A percentile compares a stretch with the other conserved stretches of the same genome.
phyloP scores from a whole-genome alignment of 1,140 invertebrate species.

The Scaptomyza graminum region DNA sequence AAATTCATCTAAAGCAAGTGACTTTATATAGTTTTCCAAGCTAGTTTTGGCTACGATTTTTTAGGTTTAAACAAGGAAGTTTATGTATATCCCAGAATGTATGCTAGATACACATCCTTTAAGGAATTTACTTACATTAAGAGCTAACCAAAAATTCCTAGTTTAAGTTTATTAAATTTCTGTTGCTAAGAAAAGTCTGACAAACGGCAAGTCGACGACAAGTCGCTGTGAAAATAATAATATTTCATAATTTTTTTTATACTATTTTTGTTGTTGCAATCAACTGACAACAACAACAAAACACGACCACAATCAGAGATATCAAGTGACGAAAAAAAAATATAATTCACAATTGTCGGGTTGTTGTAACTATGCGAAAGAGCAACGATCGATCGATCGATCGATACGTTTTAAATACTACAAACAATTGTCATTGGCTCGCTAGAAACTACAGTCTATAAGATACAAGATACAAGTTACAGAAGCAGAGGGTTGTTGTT shows the following conservation, averaged over 20 bases:
- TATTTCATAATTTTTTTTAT: conserved; percentile 53
- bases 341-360: conserved; percentile 62
- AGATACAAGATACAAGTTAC: conserved; percentile 44
- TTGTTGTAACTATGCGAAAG: conserved; percentile 57
- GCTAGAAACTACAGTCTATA: conserved; percentile 41
- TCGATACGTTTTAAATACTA: conserved; percentile 25
- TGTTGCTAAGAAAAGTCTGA: background rate
- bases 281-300: conserved; percentile 39
- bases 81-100: too few species aligned
- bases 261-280: conserved; percentile 18
- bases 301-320: conserved; percentile 66
- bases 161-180: background rate
- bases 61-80: too few species aligned
- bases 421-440: conserved; percentile 60
- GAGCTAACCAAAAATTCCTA: background rate
- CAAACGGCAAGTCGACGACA: background rate
- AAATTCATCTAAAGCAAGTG: too few species aligned
- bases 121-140: too few species aligned
- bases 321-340: conserved; percentile 64
- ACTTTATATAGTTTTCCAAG: too few species aligned
- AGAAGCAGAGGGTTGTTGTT: conserved; percentile 53
- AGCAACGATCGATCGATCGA: conserved; percentile 70
- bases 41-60: too few species aligned
- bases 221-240: conserved; percentile 24
- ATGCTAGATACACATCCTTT: too few species aligned